Base-by-base conservation (phyloP, 2,888 invertebrate species). In the Thalpophila matura region DNA sequence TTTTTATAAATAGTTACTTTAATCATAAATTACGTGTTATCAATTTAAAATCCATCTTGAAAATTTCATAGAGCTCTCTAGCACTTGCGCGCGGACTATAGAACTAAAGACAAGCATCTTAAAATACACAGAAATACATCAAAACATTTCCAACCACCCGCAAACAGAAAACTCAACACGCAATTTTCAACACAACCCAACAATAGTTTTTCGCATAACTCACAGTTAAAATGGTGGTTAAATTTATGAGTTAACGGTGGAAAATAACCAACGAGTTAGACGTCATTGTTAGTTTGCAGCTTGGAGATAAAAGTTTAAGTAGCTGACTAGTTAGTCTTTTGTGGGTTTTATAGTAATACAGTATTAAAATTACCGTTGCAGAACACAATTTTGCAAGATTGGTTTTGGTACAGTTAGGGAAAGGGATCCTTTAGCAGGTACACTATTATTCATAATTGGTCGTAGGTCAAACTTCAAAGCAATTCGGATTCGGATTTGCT, bases 181-280 rank as follows among this genome's bases (percentile, higher is more conserved):
- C 47, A 42, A 66, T 60, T 60, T 50, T 59, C 50, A 47, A 46
- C 63, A 58, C 38, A 50, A 20, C 49, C 42, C 43, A 62, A 72
- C 64, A 69, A 72, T 74, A 55, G 51, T 59, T 66, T 61, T 53
- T 66, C 47, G 35, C 74, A 74, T 75, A 78, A 80, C 68, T 74
- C 68, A 67, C 59, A 74, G 81, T 81, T 84, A 80, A 81, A 80
- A 75, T 70, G 55, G 69, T 68, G 73, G 76, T 82, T 80, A 82
- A 77, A 31, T 82, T 87, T 83, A 85, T 75, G 82, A 76, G 73
- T 74, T 83, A 83, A 83, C 83, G 80, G 82, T 66, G 57, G 54
- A 45, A 67, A 73, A 69, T 56, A 59, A 69, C 64, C 63, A 65
- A 75, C 72, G 73, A 74, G 78, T 81, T 78, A 82, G 61, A 53